These are phyloP conservation scores for Nestor notabilis DNA, from an alignment of 2,113 vertebrate genomes.

Conservation along the genomic window DNA sequence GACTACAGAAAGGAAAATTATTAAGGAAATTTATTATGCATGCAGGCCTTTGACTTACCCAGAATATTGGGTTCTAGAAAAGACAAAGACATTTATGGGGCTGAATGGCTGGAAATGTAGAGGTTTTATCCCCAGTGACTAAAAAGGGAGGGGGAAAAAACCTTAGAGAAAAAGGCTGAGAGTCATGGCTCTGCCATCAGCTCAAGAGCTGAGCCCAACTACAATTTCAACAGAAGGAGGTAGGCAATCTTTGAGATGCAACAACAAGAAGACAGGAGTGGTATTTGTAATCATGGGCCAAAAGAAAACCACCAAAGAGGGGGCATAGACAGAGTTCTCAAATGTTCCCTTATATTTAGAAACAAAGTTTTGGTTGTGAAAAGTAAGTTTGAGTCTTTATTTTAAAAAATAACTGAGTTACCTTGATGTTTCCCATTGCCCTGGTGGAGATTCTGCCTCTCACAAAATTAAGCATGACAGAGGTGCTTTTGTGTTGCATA, in stretches of 20 bases:
- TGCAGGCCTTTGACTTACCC: background rate
- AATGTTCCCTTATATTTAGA: background rate
- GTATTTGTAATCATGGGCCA: background rate
- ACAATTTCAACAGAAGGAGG: background rate
- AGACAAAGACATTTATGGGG: background rate
- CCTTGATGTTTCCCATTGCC: background rate
- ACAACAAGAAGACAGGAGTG: background rate
- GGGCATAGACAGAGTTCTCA: background rate
- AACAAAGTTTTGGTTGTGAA: background rate
- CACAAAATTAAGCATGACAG: background rate
- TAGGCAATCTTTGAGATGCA: background rate
- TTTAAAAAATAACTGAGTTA: background rate
- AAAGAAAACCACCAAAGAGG: background rate
- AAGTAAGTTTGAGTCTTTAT: background rate
- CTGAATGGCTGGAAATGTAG: background rate
- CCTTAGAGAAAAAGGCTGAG: background rate
- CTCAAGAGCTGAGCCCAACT: background rate
- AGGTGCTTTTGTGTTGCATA: background rate
- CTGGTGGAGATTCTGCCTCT: background rate
- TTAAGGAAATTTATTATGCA: background rate
- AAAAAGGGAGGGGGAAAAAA: background rate
- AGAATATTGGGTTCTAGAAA: background rate
- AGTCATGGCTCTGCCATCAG: background rate
- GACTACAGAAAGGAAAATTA: background rate
- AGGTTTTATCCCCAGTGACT: background rate